Conservation (phyloP, 2,797 vertebrate species). For the Tragopan temminckii region DNA sequence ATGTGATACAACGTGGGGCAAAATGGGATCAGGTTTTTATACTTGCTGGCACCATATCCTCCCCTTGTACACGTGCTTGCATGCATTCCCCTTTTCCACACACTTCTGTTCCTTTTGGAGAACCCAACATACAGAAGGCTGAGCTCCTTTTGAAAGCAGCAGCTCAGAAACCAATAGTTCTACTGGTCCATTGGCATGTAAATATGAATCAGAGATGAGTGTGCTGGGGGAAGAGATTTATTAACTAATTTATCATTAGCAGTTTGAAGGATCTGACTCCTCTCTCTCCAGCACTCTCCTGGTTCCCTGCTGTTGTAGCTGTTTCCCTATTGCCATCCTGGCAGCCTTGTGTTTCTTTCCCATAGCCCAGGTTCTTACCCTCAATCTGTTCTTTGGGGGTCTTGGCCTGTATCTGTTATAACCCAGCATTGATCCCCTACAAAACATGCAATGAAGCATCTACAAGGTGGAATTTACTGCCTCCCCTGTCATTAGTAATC, state of each 20-base stretch:
- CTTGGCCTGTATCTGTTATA: not conserved
- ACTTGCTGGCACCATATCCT: not conserved
- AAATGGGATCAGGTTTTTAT: rapidly evolving
- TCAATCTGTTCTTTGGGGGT: not conserved
- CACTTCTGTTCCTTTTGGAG: not conserved
- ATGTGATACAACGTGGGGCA: rapidly evolving
- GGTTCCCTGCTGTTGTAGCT: not conserved
- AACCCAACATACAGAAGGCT: not conserved
- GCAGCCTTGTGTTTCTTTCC: not conserved
- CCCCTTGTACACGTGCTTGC: rapidly evolving
- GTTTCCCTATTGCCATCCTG: not conserved
- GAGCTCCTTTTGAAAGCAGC: not conserved
- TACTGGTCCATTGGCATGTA: rapidly evolving
- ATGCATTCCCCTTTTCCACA: rapidly evolving
- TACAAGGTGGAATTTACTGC: not conserved
- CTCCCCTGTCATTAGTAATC: constrained; percentile 19
- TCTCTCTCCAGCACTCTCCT: not conserved
- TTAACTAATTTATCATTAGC: not conserved
- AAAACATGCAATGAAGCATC: not conserved
- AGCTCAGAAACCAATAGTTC: rapidly evolving
- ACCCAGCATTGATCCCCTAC: not conserved
- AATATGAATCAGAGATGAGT: not conserved
- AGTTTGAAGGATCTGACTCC: not conserved
- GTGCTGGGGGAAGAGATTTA: not conserved
- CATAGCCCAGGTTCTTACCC: not conserved